These are phyloP conservation scores for Porphyrio hochstetteri DNA, from an alignment of 2,113 vertebrate species.

Conservation along the genomic window DNA sequence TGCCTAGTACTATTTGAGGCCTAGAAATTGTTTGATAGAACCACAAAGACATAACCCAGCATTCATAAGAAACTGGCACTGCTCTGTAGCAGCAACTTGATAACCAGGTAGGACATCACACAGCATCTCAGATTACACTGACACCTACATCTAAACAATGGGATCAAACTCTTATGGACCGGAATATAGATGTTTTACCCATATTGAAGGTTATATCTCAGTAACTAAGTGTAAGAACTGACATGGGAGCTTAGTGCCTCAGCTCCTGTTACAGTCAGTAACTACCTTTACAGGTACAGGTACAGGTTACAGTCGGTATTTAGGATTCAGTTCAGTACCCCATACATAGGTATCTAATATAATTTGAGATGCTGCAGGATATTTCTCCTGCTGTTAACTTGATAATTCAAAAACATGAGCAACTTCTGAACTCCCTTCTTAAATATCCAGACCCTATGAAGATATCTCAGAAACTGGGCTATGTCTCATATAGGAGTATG, in stretches of 20 bases:
- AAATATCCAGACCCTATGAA: background rate
- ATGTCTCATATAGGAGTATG: background rate
- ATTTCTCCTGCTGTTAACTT: background rate
- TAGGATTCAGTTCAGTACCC: background rate
- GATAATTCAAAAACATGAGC: background rate
- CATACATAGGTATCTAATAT: background rate
- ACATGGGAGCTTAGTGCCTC: background rate
- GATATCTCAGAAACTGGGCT: background rate
- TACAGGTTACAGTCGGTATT: too few species aligned
- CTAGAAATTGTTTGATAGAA: background rate
- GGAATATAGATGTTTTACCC: background rate
- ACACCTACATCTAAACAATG: background rate
- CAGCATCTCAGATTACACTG: background rate
- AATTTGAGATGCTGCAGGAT: background rate
- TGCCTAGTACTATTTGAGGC: background rate
- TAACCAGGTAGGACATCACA: background rate
- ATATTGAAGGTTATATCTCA: background rate
- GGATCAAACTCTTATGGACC: background rate
- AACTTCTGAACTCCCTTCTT: background rate
- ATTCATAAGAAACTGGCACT: background rate
- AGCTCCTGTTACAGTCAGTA: background rate
- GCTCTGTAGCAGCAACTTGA: fast-evolving
- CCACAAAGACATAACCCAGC: background rate
- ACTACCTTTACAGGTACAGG: too few species aligned
- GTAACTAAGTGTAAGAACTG: background rate